Evolutionary conservation across 2,888 invertebrate genomes (phyloP), one percentile per base, ranked within the genome.

Genomic region (Chalcosyrphus nemorum): DNA sequence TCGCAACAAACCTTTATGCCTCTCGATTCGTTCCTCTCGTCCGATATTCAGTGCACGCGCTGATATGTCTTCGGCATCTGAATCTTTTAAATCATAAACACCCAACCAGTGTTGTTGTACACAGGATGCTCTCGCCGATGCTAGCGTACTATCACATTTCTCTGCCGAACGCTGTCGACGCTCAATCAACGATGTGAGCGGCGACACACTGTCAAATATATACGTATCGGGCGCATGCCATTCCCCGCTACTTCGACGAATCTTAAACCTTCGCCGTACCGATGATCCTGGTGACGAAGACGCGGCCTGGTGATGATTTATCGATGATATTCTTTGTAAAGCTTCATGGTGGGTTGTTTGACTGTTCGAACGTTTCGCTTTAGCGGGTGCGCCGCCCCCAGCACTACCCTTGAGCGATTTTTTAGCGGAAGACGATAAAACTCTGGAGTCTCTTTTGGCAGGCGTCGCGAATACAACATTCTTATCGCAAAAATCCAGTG

Each of bases 191-290:
- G 80, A 80, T 47, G 86, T 86, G 45, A 86, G 81, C 65, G 86
- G 87, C 54, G 86, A 82, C 32, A 80, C 92, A 81, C 92, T 93
- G 54, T 92, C 90, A 81, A 92, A 92, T 71, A 93, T 88, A 11
- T 91, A 91, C 17, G 92, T 91, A 4, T 92, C 93, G 0, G 93
- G 93, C 2, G 93, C 93, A 68, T 93, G 93, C 93, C 93, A 93
- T 50, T 89, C 87, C 2, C 72, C 72, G 32, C 59, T 78, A 45
- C 41, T 82, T 35, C 56, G 52, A n/a, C 72, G 72, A 38, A 61
- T 61, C 45, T 75, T 77, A 11, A 32, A 43, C 17, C 68, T 47
- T 56, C 78, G 72, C 6, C 82, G 59, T 27, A 68, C 50, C 7
- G 71, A 72, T 11, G 59, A 17, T 52, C 81, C 80, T 72, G 66